These are phyloP conservation scores for Hylomyscus alleni DNA, from an alignment of 2,797 vertebrate genomes.

Conservation along the genomic window DNA sequence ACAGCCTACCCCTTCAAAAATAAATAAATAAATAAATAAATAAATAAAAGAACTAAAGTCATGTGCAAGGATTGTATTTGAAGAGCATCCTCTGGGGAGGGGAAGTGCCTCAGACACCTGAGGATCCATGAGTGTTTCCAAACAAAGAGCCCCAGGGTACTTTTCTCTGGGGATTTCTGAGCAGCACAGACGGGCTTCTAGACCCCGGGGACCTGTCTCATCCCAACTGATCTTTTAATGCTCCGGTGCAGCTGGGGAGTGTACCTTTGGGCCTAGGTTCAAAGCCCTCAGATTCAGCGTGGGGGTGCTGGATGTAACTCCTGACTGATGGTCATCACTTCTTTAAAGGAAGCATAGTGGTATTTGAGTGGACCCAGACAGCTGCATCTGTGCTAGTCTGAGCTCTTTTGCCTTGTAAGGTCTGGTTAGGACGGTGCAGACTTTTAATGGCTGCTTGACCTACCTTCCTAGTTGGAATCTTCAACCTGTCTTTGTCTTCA, in stretches of 20 bases:
- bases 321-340: not conserved
- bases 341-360: not conserved
- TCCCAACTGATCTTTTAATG: constrained; percentile 76
- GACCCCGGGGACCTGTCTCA: constrained; percentile 59
- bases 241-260: not conserved
- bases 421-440: not conserved
- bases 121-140: constrained; percentile 77
- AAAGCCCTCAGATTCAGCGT: not conserved
- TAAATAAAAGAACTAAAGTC: constrained; percentile 71
- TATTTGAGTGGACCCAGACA: not conserved
- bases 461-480: not conserved
- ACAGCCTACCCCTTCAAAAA: not conserved
- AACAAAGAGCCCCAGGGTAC: constrained; percentile 79
- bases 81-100: constrained; percentile 70
- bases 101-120: constrained; percentile 74
- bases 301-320: not conserved
- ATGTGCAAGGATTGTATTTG: constrained; percentile 67
- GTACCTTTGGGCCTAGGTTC: too few species aligned
- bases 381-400: not conserved
- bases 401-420: not conserved
- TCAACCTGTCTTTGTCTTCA: not conserved
- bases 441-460: not conserved
- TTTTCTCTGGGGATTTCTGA: constrained; percentile 68
- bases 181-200: not conserved
- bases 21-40: constrained; percentile 58